These are phyloP conservation scores for Syritta pipiens DNA, from an alignment of 2,888 invertebrate species.

Conservation along the genomic window DNA sequence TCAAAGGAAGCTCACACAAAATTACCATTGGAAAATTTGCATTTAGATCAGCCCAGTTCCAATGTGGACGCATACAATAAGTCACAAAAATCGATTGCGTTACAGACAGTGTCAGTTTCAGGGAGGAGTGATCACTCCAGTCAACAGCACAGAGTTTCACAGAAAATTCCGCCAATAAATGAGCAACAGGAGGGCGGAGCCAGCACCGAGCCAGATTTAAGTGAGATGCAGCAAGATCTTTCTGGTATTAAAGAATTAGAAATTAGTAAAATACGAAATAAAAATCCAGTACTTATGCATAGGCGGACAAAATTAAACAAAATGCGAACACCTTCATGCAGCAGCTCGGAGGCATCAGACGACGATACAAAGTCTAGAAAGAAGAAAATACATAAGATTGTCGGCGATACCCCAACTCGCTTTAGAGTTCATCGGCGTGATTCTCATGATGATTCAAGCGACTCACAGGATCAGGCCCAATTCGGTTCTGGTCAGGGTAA, in stretches of 20 bases:
- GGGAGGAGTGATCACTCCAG: constrained; percentile 40
- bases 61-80: constrained; percentile 36
- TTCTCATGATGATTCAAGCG: constrained; percentile 92
- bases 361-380: constrained; percentile 90
- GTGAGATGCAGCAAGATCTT: constrained; percentile 44
- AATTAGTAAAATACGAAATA: constrained; percentile 76
- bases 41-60: constrained; percentile 32
- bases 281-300: constrained; percentile 79
- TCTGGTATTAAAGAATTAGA: constrained; percentile 76
- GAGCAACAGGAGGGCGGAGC: constrained; percentile 50
- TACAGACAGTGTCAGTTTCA: constrained; percentile 9
- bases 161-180: constrained; percentile 45
- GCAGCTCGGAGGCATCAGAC: constrained; percentile 96
- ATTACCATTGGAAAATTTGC: constrained; percentile 24
- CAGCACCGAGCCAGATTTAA: constrained; percentile 17
- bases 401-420: constrained; percentile 82
- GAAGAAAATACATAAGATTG: constrained; percentile 87
- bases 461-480: constrained; percentile 85
- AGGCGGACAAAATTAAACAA: constrained; percentile 86
- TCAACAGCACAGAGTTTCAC: constrained; percentile 37
- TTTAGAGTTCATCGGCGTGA: constrained; percentile 85
- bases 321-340: constrained; percentile 91
- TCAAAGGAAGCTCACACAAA: constrained; percentile 29
- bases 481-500: constrained; percentile 53
- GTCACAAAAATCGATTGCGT: constrained; percentile 15